Base-by-base conservation (phyloP, 2,113 vertebrate species). In the Gyps fulvus region DNA sequence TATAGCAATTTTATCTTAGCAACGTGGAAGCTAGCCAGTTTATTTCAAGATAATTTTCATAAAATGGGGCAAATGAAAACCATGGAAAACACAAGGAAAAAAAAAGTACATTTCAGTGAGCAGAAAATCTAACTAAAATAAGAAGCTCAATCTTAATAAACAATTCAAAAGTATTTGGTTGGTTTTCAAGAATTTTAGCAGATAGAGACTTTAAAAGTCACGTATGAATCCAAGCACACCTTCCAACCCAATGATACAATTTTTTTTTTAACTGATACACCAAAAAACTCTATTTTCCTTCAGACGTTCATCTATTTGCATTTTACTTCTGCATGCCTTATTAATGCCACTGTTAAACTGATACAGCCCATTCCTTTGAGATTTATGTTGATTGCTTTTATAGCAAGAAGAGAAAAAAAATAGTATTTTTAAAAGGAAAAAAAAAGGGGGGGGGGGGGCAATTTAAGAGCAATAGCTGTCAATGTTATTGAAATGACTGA, bases 191-290 rank as follows among this genome's bases (percentile, higher is more conserved):
- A 69, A 15, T 36, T 54, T 58, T 49, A 49, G 19, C 22, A 72
- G 16, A 43, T 32, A 76, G 36, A 61, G 15, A 52, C 21, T 65
- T 54, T 4, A 38, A 36, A 55, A 72, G 20, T 32, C 10, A 22
- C 32, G 7, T 5, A 43, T 43, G 7, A 7, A 83, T 18, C 6
- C 31, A 76, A 71, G 45, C 11, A 76, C 1, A 4, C n/a, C 16
- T 62, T 83, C 17, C 42, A 80, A 71, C 1, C 2, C 9, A 83
- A 15, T 1, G 45, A 25, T 3, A 3, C 0, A 7, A 2, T 1
- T 40, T 25, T 26, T 32, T 32, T 66, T 63, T 81, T 42, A 4
- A 21, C 5, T 7, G 6, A 59, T 9, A 55, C 2, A 13, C 19
- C 6, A 50, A 55, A 89, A 57, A 2, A 7, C 1, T 11, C 0